Evolutionary conservation across 2,797 vertebrate genomes (phyloP).

Genomic region (Bryconaethiops microstoma): DNA sequence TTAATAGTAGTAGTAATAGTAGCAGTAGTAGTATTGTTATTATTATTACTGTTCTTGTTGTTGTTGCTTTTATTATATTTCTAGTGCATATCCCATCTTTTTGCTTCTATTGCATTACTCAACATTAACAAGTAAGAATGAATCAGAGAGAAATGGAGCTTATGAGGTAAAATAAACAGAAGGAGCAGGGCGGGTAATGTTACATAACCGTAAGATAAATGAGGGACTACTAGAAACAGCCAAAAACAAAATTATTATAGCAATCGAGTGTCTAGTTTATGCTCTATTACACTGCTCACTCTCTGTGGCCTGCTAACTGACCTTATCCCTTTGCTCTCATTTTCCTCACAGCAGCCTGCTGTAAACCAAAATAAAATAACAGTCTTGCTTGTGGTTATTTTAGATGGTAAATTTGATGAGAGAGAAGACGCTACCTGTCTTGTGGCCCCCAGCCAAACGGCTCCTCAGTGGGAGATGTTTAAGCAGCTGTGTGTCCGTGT

Average conservation of each 20-base stretch:
- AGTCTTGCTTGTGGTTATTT: neutral
- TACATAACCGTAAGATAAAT: constrained; percentile 42
- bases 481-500: constrained; percentile 63
- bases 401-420: constrained; percentile 36
- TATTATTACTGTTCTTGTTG: too few species aligned
- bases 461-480: constrained; percentile 63
- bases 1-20: too few species aligned
- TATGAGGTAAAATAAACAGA: constrained; percentile 18
- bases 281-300: neutral
- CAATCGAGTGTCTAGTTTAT: constrained; percentile 7
- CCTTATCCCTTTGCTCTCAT: neutral
- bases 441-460: constrained; percentile 63
- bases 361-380: neutral
- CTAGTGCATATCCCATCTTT: too few species aligned
- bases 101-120: neutral
- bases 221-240: constrained; percentile 30
- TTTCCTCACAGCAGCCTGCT: neutral
- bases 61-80: too few species aligned
- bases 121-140: neutral
- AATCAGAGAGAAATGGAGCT: constrained; percentile 16
- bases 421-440: constrained; percentile 34
- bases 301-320: constrained; percentile 7
- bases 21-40: too few species aligned
- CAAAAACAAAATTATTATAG: constrained; percentile 43
- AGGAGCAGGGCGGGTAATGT: constrained; percentile 31